phyloP scores from a whole-genome alignment of 2,888 invertebrate species.

The Chloroclysta siterata region DNA sequence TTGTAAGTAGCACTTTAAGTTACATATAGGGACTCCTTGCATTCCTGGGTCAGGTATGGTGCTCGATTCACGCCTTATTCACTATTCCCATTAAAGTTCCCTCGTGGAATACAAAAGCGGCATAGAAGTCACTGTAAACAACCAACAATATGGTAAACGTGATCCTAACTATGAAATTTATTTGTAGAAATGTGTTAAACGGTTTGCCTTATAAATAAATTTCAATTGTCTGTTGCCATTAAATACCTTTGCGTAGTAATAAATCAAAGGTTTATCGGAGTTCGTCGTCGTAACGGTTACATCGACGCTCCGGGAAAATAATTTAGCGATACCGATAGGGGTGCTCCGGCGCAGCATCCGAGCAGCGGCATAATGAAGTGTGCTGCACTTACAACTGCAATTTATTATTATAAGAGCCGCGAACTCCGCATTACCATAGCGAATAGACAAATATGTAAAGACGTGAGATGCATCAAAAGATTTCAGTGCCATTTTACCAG shows the following conservation, averaged over 20 bases:
- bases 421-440: slow-evolving; percentile 32
- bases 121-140: slow-evolving; percentile 64
- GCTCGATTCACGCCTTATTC: slow-evolving; percentile 31
- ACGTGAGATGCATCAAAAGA: slow-evolving; percentile 51
- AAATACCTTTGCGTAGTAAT: slow-evolving; percentile 73
- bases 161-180: slow-evolving; percentile 75
- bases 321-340: slow-evolving; percentile 73
- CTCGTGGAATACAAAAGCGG: slow-evolving; percentile 70
- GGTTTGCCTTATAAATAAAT: slow-evolving; percentile 78
- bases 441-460: slow-evolving; percentile 36
- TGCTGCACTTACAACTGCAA: slow-evolving; percentile 36
- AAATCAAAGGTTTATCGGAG: slow-evolving; percentile 80
- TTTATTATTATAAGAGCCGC: slow-evolving; percentile 23
- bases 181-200: slow-evolving; percentile 71
- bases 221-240: slow-evolving; percentile 82
- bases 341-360: slow-evolving; percentile 47
- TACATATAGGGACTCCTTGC: background rate
- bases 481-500: slow-evolving; percentile 80
- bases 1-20: background rate
- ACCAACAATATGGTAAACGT: slow-evolving; percentile 69
- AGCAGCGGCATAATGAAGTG: slow-evolving; percentile 21
- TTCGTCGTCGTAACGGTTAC: slow-evolving; percentile 69
- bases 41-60: slow-evolving; percentile 30
- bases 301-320: slow-evolving; percentile 74
- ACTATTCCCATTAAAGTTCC: slow-evolving; percentile 56